Evolutionary conservation across 37 sponge, comb jelly and placozoan genomes (phyloP).

Genomic region (Cladorhizidae sp.): DNA sequence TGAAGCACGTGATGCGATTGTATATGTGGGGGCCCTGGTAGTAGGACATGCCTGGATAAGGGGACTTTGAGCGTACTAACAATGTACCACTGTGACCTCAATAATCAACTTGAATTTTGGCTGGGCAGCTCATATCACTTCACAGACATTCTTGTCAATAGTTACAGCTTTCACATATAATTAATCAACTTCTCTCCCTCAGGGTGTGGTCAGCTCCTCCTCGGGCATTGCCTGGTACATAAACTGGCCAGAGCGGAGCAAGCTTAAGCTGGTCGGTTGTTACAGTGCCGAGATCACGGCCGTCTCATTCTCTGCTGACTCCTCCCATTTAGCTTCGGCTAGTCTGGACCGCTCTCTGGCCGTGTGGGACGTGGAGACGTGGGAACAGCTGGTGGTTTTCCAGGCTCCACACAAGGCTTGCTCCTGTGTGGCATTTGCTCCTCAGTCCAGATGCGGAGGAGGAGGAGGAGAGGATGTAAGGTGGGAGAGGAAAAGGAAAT

Average conservation of each 20-base stretch:
- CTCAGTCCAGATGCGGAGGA: not conserved
- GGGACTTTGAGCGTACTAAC: too few relatives aligned
- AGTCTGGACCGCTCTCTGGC: slow-evolving; percentile 58
- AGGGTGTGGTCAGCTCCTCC: slow-evolving; percentile 86
- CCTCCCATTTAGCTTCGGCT: slow-evolving; percentile 39
- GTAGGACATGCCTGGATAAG: too few relatives aligned
- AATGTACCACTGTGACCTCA: too few relatives aligned
- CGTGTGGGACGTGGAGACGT: slow-evolving; percentile 55
- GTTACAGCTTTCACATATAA: too few relatives aligned
- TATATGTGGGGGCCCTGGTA: too few relatives aligned
- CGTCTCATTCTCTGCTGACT: slow-evolving; percentile 21
- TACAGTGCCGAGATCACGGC: slow-evolving; percentile 57
- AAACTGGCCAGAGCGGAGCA: slow-evolving; percentile 76
- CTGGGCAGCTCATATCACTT: too few relatives aligned
- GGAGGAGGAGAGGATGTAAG: not conserved
- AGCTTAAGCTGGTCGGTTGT: slow-evolving; percentile 69
- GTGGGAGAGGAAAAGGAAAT: not conserved
- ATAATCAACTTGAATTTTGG: too few relatives aligned
- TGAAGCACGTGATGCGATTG: too few relatives aligned
- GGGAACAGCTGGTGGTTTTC: slow-evolving; percentile 68
- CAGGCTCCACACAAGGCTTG: slow-evolving; percentile 66
- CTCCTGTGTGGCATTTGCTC: slow-evolving; percentile 55
- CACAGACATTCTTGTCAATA: too few relatives aligned
- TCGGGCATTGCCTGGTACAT: slow-evolving; percentile 77
- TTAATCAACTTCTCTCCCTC: not conserved